Conservation (phyloP, 1,140 invertebrate genomes). For the Paraescarpia echinospica region DNA sequence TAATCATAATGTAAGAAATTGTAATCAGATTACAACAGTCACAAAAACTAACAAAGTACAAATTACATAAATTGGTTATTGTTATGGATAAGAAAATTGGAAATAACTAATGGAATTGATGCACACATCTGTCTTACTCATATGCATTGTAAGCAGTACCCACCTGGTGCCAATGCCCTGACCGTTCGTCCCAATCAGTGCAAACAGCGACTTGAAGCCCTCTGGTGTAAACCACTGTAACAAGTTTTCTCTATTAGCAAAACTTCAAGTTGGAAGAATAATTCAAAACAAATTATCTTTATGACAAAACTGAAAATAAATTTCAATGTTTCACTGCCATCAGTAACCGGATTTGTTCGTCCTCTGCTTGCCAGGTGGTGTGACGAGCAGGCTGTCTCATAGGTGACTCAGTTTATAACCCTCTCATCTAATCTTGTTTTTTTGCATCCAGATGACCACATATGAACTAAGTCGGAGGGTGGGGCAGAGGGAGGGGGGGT, state of each 20-base stretch:
- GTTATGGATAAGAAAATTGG: no score
- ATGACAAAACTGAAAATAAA: neutral
- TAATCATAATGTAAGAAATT: neutral
- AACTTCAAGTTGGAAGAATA: slow-evolving; percentile 6
- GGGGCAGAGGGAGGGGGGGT: no score
- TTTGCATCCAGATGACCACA: no score
- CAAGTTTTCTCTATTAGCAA: neutral
- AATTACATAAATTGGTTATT: no score
- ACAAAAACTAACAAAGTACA: neutral
- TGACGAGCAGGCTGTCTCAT: no score
- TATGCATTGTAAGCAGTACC: neutral
- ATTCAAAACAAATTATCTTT: neutral
- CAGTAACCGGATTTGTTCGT: no score
- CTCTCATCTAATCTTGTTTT: no score
- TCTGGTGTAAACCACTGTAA: slow-evolving; percentile 81
- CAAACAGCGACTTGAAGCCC: slow-evolving; percentile 83
- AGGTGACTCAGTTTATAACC: no score
- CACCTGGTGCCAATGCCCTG: slow-evolving; percentile 87
- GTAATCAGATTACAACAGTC: no score
- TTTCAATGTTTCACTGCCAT: neutral
- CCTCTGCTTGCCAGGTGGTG: no score
- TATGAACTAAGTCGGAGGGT: no score
- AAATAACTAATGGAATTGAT: no score
- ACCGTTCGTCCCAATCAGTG: slow-evolving; percentile 87
- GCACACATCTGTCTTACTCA: neutral